A percentile compares a stretch with the other conserved stretches of the same genome.
Conservation (phyloP, 2,113 vertebrate genomes). For the Mus spicilegus region DNA sequence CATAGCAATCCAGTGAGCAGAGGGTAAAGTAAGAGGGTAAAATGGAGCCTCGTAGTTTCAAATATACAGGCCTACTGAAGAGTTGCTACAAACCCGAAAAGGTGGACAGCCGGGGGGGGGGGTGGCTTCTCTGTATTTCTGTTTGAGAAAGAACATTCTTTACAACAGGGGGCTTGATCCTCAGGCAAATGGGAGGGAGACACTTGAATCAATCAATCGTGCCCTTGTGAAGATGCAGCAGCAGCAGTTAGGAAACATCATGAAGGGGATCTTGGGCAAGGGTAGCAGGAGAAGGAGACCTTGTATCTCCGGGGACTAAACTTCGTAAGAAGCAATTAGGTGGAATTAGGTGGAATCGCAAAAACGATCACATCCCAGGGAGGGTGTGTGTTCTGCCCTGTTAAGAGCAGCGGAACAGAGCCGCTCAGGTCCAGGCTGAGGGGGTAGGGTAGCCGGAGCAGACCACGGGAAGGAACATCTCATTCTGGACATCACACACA, state of each 20-base stretch:
- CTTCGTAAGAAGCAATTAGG: conserved; percentile 34
- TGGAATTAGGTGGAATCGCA: neutral
- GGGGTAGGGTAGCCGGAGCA: neutral
- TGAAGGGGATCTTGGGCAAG: neutral
- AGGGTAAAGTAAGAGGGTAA: neutral
- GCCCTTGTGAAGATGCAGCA: neutral
- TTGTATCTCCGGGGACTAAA: neutral
- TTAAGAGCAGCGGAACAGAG: conserved; percentile 58
- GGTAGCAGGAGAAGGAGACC: neutral
- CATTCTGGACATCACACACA: conserved; percentile 57
- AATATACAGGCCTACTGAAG: neutral
- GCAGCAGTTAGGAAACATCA: neutral
- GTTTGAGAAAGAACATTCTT: neutral
- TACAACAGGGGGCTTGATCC: neutral
- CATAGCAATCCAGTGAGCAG: neutral
- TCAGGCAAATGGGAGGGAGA: neutral
- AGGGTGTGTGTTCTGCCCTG: conserved; percentile 33
- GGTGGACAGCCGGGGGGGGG: neutral
- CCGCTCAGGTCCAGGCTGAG: neutral
- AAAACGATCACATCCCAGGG: conserved; percentile 41
- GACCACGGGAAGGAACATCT: conserved; percentile 68
- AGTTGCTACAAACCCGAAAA: neutral
- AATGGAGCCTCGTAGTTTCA: neutral
- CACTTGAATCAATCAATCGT: neutral
- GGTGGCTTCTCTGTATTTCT: neutral